Percentiles rank a stretch among this genome's conserved stretches.
These are phyloP conservation scores for Protaetia brevitarsis DNA, from an alignment of 1,140 invertebrate species.

Conservation along the genomic window DNA sequence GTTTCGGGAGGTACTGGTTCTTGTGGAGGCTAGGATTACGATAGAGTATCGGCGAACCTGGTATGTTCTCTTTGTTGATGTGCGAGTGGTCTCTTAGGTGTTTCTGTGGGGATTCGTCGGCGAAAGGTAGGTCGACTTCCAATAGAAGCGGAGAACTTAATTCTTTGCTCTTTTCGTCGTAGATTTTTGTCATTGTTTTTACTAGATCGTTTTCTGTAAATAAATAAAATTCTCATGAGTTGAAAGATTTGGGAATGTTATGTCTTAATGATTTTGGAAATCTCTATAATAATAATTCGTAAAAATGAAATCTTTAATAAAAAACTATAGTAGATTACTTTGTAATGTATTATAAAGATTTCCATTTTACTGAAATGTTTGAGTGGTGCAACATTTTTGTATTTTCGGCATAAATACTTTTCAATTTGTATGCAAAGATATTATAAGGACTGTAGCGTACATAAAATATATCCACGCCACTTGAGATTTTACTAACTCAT, in stretches of 20 bases:
- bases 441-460: too few species aligned
- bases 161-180: constrained; percentile 65
- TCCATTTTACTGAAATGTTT: too few species aligned
- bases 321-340: too few species aligned
- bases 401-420: too few species aligned
- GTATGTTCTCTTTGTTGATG: constrained; percentile 42
- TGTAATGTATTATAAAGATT: too few species aligned
- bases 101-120: constrained; percentile 54
- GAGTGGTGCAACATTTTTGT: too few species aligned
- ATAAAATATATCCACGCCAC: too few species aligned
- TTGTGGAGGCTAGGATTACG: constrained; percentile 49
- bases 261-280: neutral
- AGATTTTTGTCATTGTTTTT: constrained; percentile 68
- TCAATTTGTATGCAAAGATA: too few species aligned
- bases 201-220: constrained; percentile 64
- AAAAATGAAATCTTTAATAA: too few species aligned
- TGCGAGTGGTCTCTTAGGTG: constrained; percentile 27
- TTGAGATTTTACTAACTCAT: too few species aligned
- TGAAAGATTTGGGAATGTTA: neutral
- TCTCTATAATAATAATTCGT: neutral
- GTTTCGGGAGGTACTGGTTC: constrained; percentile 35
- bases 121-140: constrained; percentile 54
- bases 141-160: constrained; percentile 33
- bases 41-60: constrained; percentile 41
- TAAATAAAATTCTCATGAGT: constrained; percentile 18